These are phyloP conservation scores for Coregonus clupeaformis DNA, from an alignment of 2,113 vertebrate species.

Conservation along the genomic window DNA sequence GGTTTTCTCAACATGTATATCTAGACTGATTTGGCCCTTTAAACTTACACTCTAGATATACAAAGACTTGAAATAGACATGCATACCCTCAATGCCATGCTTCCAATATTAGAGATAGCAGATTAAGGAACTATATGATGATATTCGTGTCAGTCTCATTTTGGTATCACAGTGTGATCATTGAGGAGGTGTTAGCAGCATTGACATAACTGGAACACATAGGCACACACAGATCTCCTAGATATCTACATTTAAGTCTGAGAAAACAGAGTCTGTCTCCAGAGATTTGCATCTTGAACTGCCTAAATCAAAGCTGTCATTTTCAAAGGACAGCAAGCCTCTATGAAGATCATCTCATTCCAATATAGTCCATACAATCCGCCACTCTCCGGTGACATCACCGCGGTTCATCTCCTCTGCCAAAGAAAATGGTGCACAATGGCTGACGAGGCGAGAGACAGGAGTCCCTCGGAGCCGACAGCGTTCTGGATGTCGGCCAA, in stretches of 20 bases:
- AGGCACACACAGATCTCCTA: too few species aligned
- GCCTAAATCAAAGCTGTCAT: neutral
- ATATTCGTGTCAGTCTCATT: conserved; percentile 13
- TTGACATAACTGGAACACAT: too few species aligned
- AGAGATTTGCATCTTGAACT: neutral
- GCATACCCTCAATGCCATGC: too few species aligned
- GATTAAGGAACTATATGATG: neutral
- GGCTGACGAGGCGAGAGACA: conserved; percentile 43
- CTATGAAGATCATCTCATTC: neutral
- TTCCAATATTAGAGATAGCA: too few species aligned
- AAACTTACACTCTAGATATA: too few species aligned
- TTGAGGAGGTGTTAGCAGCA: too few species aligned
- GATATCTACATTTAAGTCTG: neutral
- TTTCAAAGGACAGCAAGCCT: neutral
- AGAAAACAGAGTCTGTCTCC: neutral
- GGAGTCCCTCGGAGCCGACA: conserved; percentile 46
- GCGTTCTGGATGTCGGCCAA: conserved; percentile 58
- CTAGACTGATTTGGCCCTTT: too few species aligned
- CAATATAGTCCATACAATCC: neutral
- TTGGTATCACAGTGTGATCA: neutral
- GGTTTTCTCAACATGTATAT: too few species aligned
- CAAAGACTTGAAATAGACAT: too few species aligned
- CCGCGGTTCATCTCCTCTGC: conserved; percentile 30
- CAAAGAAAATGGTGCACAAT: conserved; percentile 54
- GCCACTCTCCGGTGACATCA: conserved; percentile 46